Percentiles rank a stretch among this genome's conserved stretches.
These are phyloP conservation scores for Cacoxenus indagator DNA, from an alignment of 2,888 invertebrate species.

Conservation along the genomic window DNA sequence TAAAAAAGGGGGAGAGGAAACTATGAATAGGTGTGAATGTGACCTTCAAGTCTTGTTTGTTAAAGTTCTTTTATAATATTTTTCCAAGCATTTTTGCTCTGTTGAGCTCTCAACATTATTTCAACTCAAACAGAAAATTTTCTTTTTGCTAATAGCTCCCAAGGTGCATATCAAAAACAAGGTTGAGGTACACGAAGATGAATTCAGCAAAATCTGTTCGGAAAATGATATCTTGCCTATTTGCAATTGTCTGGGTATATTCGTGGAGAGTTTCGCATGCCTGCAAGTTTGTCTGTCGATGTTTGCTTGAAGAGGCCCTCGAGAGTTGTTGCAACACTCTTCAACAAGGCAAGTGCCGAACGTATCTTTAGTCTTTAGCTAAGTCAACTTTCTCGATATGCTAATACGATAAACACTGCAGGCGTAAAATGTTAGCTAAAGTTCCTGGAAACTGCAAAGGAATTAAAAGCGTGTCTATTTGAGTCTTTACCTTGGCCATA, in stretches of 20 bases:
- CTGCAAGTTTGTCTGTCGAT: slow-evolving; percentile 26
- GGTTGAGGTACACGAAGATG: slow-evolving; percentile 28
- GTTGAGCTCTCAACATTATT: slow-evolving; percentile 55
- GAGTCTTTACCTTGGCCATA: not conserved
- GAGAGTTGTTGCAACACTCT: slow-evolving; percentile 44
- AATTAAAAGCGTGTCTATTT: not conserved
- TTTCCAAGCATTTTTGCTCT: slow-evolving; percentile 20
- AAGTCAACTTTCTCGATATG: slow-evolving; percentile 17
- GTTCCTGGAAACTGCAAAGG: not conserved
- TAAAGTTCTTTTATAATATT: not conserved
- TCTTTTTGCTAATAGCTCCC: slow-evolving; percentile 57
- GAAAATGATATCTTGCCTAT: not conserved
- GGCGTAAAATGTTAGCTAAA: slow-evolving; percentile 46
- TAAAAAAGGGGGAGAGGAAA: no score
- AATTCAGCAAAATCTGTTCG: slow-evolving; percentile 14
- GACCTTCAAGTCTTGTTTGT: slow-evolving; percentile 37
- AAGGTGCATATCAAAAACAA: slow-evolving; percentile 54
- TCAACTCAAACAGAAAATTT: slow-evolving; percentile 56
- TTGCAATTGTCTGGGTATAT: slow-evolving; percentile 6
- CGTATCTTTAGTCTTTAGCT: not conserved
- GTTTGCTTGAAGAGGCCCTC: slow-evolving; percentile 50
- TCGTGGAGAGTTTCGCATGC: not conserved
- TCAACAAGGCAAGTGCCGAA: not conserved
- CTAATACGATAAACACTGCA: slow-evolving; percentile 35
- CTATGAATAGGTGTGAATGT: slow-evolving; percentile 54